Base-by-base conservation (phyloP, 2,797 vertebrate species). In the Catharus ustulatus region DNA sequence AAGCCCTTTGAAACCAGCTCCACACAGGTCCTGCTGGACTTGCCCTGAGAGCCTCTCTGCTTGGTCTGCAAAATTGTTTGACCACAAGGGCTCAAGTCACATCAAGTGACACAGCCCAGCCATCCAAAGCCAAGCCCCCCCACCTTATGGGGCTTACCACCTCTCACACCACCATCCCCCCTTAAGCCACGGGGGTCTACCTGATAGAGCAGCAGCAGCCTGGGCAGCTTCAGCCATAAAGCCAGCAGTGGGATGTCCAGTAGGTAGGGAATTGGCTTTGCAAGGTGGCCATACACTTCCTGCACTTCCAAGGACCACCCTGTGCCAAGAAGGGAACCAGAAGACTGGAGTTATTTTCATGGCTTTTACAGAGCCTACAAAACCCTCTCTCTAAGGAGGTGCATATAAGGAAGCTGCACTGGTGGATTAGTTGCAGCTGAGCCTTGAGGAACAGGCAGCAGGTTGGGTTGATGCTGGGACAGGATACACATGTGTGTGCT, bases 291-390 rank as follows among this genome's bases (percentile, higher is more conserved):
- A 7, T 8, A 12, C 1, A 0, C 12, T 49, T 59, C 36, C 57
- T 48, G 15, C 6, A 5, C 6, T 20, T 10, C 43, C 5, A 42
- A 52, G 8, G 15, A 40, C 18, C 6, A 24, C 2, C 2, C 16
- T 4, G 1, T 7, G 1, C 36, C 16, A 57, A 34, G 13, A 54
- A 62, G 5, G 5, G 5, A 3, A 1, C 3, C 3, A 8, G 13
- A 4, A 48, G 9, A 4, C 45, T 32, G 3, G 1, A 87, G 12
- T 13, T 64, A 9, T 38, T 66, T 75, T 8, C 32, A 34, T 1
- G 0, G 15, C n/a, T 78, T 63, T 75, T 30, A 6, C n/a, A 51
- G 12, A 81, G 4, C 62, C 55, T 45, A 5, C 29, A 66, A 74
- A 83, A 27, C 4, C 30, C 8, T 38, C 29, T 48, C 24, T 69